Percentiles rank a stretch among this genome's conserved stretches.
phyloP scores from a whole-genome alignment of 2,888 invertebrate species.

The Tetranychus piercei region DNA sequence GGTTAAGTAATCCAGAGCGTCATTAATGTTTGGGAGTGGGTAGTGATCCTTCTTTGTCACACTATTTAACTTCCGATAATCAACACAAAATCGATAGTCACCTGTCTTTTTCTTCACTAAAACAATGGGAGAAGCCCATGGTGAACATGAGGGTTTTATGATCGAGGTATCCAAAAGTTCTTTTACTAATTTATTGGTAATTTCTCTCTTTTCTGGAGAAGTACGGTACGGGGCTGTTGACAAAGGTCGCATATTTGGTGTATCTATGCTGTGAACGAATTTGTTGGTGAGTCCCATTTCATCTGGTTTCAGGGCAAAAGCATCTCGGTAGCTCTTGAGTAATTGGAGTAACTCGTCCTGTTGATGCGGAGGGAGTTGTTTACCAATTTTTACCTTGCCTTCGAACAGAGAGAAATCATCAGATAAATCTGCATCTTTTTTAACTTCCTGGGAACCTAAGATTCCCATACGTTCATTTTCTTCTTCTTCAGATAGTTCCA shows the following conservation, averaged over 20 bases:
- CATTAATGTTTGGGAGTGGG: slow-evolving; percentile 26
- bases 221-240: not conserved
- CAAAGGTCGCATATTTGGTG: not conserved
- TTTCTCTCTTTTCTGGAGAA: not conserved
- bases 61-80: not conserved
- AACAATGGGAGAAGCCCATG: not conserved
- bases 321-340: not conserved
- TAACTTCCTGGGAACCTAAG: too few relatives aligned
- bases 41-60: slow-evolving; percentile 23
- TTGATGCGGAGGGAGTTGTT: too few relatives aligned
- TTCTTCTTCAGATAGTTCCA: too few relatives aligned
- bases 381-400: too few relatives aligned
- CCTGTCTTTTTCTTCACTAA: slow-evolving; percentile 8
- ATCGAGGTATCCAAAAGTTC: not conserved
- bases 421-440: too few relatives aligned
- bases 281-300: not conserved
- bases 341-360: too few relatives aligned
- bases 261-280: not conserved
- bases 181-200: not conserved
- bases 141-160: not conserved
- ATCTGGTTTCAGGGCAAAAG: not conserved
- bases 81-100: too few relatives aligned
- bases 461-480: too few relatives aligned
- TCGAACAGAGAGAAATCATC: too few relatives aligned
- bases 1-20: slow-evolving; percentile 23